A percentile compares a stretch with the other conserved stretches of the same genome.
Evolutionary conservation across 2,113 vertebrate species (phyloP).

Genomic region (Clarias macrocephalus): DNA sequence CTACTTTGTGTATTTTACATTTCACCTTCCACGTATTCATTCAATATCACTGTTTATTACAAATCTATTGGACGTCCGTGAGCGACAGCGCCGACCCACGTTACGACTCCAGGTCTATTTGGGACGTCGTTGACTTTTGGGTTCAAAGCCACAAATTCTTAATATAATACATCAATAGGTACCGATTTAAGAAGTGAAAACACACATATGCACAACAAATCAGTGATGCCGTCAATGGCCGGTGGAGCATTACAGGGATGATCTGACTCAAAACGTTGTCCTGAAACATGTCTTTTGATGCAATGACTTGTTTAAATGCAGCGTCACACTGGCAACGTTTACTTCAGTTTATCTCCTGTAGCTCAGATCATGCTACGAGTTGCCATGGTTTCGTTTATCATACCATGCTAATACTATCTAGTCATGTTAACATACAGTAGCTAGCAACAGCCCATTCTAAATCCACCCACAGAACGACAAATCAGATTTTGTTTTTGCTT

Average conservation of each 20-base stretch:
- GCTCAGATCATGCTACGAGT: not conserved
- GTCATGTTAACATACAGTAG: not conserved
- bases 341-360: not conserved
- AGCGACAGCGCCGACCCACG: not conserved
- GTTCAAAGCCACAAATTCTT: not conserved
- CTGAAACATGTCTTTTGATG: not conserved
- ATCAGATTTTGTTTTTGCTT: not conserved
- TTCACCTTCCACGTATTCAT: not conserved
- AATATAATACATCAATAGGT: not conserved
- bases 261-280: not conserved
- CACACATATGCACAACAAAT: not conserved
- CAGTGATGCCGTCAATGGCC: not conserved
- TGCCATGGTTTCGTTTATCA: no score
- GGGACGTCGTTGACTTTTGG: not conserved
- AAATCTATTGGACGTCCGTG: not conserved
- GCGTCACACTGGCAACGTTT: not conserved
- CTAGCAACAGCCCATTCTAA: not conserved
- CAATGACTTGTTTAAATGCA: no score
- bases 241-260: not conserved
- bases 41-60: not conserved
- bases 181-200: not conserved
- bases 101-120: not conserved
- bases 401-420: not conserved
- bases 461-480: not conserved
- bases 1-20: conserved; percentile 20